Evolutionary conservation across 2,888 invertebrate genomes (phyloP).

Genomic region (Diarsia dahlii): DNA sequence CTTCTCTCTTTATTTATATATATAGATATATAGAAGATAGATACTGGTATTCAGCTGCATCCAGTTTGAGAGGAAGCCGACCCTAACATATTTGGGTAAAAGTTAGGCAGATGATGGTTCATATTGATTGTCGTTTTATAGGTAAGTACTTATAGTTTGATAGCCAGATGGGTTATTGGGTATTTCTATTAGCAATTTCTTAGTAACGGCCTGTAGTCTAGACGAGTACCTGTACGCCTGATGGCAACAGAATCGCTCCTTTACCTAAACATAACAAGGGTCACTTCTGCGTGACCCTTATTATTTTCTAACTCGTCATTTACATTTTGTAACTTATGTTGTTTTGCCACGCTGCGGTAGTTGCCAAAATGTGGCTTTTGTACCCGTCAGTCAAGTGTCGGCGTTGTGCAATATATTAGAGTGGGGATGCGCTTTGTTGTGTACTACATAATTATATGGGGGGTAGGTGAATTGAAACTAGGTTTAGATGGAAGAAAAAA

Average conservation of each 20-base stretch:
- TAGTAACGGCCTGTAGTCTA: too few species aligned
- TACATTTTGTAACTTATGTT: slow-evolving; percentile 21
- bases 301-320: not conserved
- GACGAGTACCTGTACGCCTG: not conserved
- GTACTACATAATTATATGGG: slow-evolving; percentile 14
- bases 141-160: not conserved
- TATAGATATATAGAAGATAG: too few species aligned
- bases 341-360: slow-evolving; percentile 11
- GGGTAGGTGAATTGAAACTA: not conserved
- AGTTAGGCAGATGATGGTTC: too few species aligned
- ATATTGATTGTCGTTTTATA: not conserved
- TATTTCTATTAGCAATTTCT: not conserved
- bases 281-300: not conserved
- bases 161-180: not conserved
- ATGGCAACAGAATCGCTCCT: not conserved
- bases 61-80: too few species aligned
- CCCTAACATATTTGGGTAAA: too few species aligned
- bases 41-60: too few species aligned
- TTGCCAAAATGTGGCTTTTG: slow-evolving; percentile 51
- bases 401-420: slow-evolving; percentile 28
- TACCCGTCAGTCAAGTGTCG: slow-evolving; percentile 49
- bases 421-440: slow-evolving; percentile 9
- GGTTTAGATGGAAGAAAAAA: not conserved
- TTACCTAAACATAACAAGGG: not conserved
- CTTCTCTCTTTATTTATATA: too few species aligned